Evolutionary conservation across 2,797 vertebrate genomes (phyloP).

Genomic region (Falco columbarius): DNA sequence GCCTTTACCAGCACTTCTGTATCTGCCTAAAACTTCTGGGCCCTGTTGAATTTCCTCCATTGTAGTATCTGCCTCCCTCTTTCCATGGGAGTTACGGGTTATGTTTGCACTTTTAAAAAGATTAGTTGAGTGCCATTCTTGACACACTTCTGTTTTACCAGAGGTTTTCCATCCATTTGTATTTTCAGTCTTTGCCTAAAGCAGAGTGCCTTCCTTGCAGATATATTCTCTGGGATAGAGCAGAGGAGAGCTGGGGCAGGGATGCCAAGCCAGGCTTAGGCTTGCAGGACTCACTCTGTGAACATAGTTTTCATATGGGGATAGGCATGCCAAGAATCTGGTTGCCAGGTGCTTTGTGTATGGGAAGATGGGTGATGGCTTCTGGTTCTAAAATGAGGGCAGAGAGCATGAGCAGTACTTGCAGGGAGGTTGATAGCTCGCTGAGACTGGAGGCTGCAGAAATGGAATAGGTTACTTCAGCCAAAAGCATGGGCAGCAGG

Average conservation of each 20-base stretch:
- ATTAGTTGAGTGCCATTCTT: not conserved
- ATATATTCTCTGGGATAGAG: not conserved
- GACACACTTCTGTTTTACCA: not conserved
- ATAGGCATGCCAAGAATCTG: not conserved
- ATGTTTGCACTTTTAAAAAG: fast-evolving
- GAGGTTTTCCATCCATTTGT: not conserved
- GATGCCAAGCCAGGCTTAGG: not conserved
- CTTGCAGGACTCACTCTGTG: not conserved
- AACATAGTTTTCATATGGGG: not conserved
- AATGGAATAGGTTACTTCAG: not conserved
- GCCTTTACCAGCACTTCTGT: not conserved
- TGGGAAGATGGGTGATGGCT: not conserved
- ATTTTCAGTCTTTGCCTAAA: not conserved
- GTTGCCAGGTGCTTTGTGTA: not conserved
- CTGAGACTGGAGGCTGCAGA: not conserved
- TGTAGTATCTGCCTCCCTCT: not conserved
- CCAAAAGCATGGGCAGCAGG: not conserved
- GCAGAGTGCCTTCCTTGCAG: not conserved
- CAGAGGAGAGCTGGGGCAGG: not conserved
- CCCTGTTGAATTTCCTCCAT: not conserved
- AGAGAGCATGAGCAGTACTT: not conserved
- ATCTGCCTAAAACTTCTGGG: not conserved
- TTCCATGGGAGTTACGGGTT: fast-evolving
- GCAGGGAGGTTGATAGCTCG: not conserved
- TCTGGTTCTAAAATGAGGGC: not conserved